phyloP scores from a whole-genome alignment of 2,888 invertebrate genomes.

The Sminthurides aquaticus region DNA sequence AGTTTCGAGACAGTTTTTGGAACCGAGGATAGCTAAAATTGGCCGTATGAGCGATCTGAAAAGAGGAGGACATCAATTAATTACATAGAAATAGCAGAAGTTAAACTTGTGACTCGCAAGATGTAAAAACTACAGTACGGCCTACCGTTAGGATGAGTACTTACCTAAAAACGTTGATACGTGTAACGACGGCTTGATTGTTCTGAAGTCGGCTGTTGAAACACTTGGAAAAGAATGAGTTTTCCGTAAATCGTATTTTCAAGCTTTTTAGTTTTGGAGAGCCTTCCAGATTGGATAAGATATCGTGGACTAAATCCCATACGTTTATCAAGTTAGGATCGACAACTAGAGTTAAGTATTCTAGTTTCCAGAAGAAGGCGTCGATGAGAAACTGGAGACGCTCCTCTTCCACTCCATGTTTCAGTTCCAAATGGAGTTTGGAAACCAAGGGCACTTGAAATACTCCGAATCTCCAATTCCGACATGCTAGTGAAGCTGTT shows the following conservation, averaged over 20 bases:
- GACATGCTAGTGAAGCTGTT: conserved; percentile 34
- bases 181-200: conserved; percentile 25
- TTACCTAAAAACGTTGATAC: conserved; percentile 36
- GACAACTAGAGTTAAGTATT: conserved; percentile 11
- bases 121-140: too few relatives aligned
- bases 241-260: conserved; percentile 33
- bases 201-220: conserved; percentile 23
- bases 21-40: conserved; percentile 27
- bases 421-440: conserved; percentile 25
- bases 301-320: conserved; percentile 35
- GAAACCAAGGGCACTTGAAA: conserved; percentile 40
- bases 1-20: conserved; percentile 36
- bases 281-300: conserved; percentile 30
- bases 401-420: conserved; percentile 3
- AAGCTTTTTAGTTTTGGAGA: conserved; percentile 33
- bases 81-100: neutral
- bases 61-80: neutral
- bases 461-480: conserved; percentile 38
- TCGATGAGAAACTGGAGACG: conserved; percentile 14
- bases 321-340: conserved; percentile 21
- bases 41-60: conserved; percentile 30
- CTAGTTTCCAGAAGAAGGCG: conserved; percentile 12
- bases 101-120: neutral
- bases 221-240: conserved; percentile 28
- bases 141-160: too few relatives aligned